These are phyloP conservation scores for Podabrus alpinus DNA, from an alignment of 2,888 invertebrate species.

Conservation along the genomic window DNA sequence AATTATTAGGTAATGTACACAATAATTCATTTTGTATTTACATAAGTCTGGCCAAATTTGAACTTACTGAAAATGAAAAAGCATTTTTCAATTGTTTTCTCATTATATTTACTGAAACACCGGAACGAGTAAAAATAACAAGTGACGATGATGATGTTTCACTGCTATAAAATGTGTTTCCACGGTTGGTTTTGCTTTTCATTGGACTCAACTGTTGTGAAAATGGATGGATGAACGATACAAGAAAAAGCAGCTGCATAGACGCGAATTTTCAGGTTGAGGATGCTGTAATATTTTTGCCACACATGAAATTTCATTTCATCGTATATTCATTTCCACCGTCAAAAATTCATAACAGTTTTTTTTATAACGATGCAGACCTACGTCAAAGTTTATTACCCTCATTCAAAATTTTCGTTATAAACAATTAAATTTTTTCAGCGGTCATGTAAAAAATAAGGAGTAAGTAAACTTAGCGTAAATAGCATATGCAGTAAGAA, in stretches of 20 bases:
- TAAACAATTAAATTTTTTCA: background rate
- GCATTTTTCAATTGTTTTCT: background rate
- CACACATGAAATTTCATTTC: background rate
- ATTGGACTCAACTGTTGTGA: background rate
- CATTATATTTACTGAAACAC: background rate
- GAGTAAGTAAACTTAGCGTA: slow-evolving; percentile 23
- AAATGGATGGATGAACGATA: background rate
- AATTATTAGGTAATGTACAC: no score
- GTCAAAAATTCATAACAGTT: background rate
- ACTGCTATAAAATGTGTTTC: background rate
- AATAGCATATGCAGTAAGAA: slow-evolving; percentile 40
- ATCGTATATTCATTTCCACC: no score
- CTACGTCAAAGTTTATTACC: background rate
- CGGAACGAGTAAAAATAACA: background rate
- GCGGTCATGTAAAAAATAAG: background rate
- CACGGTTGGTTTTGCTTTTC: background rate
- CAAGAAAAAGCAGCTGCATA: background rate
- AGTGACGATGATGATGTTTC: background rate
- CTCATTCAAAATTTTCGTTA: background rate
- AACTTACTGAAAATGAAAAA: background rate
- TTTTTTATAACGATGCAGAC: background rate
- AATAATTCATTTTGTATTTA: no score
- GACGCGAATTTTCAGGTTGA: no score
- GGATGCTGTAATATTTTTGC: background rate
- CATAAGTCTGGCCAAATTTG: background rate